Percentiles rank a stretch among this genome's conserved stretches.
Evolutionary conservation across 2,797 vertebrate genomes (phyloP).

Genomic region (Alfaro cultratus): DNA sequence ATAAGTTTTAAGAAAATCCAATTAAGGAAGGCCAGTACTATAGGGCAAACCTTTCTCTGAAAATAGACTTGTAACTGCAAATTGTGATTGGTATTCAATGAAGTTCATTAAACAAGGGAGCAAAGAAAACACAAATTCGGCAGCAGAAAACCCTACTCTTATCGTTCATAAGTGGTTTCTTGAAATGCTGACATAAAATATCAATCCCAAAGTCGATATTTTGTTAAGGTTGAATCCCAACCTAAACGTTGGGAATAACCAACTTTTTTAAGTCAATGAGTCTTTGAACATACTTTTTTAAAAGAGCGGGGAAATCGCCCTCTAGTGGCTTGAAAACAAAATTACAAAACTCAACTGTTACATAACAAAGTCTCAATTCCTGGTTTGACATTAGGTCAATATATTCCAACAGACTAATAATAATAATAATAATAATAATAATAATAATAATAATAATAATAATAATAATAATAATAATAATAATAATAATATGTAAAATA

Average conservation of each 20-base stretch:
- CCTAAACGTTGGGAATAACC: neutral
- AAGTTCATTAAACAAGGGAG: neutral
- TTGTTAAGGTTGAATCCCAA: neutral
- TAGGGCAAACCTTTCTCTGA: neutral
- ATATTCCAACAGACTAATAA: constrained; percentile 54
- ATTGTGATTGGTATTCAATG: neutral
- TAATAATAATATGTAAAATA: neutral
- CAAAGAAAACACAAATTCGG: neutral
- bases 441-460: neutral
- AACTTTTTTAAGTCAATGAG: neutral
- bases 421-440: neutral
- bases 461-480: neutral
- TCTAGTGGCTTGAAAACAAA: constrained; percentile 24
- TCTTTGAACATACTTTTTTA: neutral
- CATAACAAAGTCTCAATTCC: constrained; percentile 57
- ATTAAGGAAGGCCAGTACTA: neutral
- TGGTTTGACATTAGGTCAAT: constrained; percentile 40
- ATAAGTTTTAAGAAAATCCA: neutral
- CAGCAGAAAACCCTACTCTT: neutral
- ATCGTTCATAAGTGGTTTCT: neutral
- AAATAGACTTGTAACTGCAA: neutral
- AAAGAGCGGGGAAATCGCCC: constrained; percentile 24
- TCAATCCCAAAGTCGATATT: neutral
- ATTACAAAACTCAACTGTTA: constrained; percentile 41
- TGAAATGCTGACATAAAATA: neutral